Conservation (phyloP, 2,113 vertebrate genomes). For the Neotoma lepida region DNA sequence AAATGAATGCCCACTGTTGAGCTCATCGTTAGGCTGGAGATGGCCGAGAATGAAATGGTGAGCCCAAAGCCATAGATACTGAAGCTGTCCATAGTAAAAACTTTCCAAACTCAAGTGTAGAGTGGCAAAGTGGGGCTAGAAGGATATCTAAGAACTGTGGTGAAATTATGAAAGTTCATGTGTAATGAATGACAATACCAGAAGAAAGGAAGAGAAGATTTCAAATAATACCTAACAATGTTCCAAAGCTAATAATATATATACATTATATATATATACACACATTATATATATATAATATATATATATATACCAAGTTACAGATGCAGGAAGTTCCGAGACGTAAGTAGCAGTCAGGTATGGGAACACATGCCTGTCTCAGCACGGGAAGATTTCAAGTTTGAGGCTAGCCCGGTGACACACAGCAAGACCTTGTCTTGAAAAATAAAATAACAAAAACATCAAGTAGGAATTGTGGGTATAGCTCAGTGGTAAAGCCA, state of each 20-base stretch:
- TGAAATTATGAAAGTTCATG: neutral
- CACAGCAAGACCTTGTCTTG: neutral
- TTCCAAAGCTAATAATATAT: neutral
- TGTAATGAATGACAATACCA: neutral
- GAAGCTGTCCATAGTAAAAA: neutral
- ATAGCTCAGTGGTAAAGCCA: neutral
- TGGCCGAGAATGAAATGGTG: neutral
- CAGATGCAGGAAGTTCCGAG: neutral
- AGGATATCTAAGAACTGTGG: neutral
- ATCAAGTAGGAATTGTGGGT: neutral
- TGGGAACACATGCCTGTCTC: neutral
- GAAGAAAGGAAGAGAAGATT: neutral
- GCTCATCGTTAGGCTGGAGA: too few relatives aligned
- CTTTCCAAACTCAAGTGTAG: neutral
- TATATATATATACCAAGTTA: neutral
- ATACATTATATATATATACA: too few relatives aligned
- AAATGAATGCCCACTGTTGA: neutral
- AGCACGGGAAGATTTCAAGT: neutral
- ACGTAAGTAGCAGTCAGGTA: neutral
- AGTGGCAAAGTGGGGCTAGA: neutral
- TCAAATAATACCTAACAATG: neutral
- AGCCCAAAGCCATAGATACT: neutral
- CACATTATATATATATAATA: too few relatives aligned
- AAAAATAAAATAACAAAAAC: neutral
- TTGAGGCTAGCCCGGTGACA: neutral